Conservation (phyloP, 2,113 vertebrate genomes). For the Dipodomys spectabilis region DNA sequence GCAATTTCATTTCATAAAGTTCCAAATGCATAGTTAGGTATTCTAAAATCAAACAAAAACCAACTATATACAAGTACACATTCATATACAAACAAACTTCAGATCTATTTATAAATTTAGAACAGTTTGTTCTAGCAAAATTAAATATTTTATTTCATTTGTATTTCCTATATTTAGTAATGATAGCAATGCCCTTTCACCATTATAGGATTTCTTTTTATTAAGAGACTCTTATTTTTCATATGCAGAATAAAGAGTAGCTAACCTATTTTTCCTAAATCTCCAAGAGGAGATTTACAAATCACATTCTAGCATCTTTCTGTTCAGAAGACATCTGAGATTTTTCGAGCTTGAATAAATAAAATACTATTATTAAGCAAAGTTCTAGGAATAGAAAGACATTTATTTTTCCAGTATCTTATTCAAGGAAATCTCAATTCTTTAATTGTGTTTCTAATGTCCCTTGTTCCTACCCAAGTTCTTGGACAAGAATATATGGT, state of each 20-base stretch:
- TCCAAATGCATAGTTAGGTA: neutral
- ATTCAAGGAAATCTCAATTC: neutral
- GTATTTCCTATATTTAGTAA: neutral
- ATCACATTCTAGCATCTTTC: neutral
- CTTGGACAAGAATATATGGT: neutral
- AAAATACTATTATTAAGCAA: neutral
- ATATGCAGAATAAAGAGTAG: neutral
- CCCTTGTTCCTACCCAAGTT: neutral
- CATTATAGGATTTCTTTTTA: neutral
- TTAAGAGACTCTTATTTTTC: neutral
- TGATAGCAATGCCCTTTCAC: neutral
- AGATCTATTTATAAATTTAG: neutral
- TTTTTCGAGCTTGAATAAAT: slow-evolving; percentile 1
- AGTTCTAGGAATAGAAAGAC: neutral
- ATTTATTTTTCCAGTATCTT: neutral
- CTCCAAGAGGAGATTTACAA: neutral
- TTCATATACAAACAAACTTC: neutral
- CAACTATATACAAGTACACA: neutral
- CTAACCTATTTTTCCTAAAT: neutral
- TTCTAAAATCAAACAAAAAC: neutral
- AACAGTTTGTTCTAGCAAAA: neutral
- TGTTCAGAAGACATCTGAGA: neutral
- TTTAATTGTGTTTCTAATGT: neutral
- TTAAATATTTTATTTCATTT: slow-evolving; percentile 5
- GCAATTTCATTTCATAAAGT: slow-evolving; percentile 9